Percentiles rank a stretch among this genome's conserved stretches.
These are phyloP conservation scores for Rhea americana DNA, from an alignment of 2,113 vertebrate species.

Conservation along the genomic window DNA sequence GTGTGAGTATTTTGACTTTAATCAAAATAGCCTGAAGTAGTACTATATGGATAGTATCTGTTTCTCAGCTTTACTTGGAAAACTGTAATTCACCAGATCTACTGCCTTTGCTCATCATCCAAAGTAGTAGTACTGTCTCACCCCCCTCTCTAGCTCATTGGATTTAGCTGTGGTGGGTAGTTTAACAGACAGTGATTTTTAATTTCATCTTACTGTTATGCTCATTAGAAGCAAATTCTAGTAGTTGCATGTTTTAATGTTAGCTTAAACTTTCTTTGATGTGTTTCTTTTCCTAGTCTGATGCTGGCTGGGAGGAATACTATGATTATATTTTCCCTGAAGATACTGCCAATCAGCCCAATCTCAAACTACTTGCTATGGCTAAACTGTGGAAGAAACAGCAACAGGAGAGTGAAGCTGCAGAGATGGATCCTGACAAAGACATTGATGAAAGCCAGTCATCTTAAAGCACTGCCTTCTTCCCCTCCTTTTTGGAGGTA, in stretches of 20 bases:
- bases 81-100: background rate
- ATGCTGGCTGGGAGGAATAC: conserved; percentile 98
- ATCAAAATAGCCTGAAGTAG: background rate
- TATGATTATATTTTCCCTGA: conserved; percentile 99
- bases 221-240: background rate
- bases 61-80: background rate
- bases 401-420: conserved; percentile 75
- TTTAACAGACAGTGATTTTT: background rate
- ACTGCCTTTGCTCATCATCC: rapidly evolving
- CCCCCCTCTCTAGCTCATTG: rapidly evolving
- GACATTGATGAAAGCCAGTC: conserved; percentile 71
- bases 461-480: conserved; percentile 34
- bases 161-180: background rate
- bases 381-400: conserved; percentile 98
- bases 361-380: conserved; percentile 97
- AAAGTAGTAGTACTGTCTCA: background rate
- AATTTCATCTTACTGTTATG: background rate
- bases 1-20: too few relatives aligned
- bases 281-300: conserved; percentile 78
- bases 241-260: background rate
- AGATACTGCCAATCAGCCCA: conserved; percentile 96
- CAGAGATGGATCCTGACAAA: conserved; percentile 67
- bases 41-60: background rate
- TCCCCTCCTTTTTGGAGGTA: background rate
- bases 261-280: background rate